Base-by-base conservation (phyloP, 2,797 vertebrate species). In the Gephyroberyx darwinii region DNA sequence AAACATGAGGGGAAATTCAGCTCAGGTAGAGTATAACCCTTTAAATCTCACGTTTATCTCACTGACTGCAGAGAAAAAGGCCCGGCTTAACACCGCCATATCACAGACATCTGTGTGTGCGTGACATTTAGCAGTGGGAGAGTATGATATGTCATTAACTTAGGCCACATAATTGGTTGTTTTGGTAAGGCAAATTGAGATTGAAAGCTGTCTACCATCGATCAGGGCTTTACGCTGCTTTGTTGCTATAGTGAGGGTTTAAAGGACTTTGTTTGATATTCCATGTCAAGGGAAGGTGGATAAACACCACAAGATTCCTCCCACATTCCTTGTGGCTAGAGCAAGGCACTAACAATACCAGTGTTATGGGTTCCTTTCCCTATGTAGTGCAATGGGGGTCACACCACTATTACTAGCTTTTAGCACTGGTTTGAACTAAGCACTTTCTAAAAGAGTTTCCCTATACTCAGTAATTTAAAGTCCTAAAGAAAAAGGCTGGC, bases 131-230 rank as follows among this genome's bases (percentile, higher is more conserved):
- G 63, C 58, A 51, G 12, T 57, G 0, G 8, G 75, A 77, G 63
- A 69, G 79, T 0, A 14, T 48, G 22, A 54, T 60, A 60, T 72
- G 77, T 72, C 76, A 69, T 86, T 75, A 82, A 72, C 26, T 62
- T 14, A 3, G 54, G 48, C 60, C 56, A 57, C 68, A 65, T 77
- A 73, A 82, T 77, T 66, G 78, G 69, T 75, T 79, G 31, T 58
- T 55, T 67, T 43, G 62, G 50, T 66, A 26, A 75, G 80, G 69
- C 19, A 66, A 68, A 86, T 84, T 81, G 70, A 83, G 83, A 71
- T 70, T 78, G 79, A 66, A 67, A 74, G 55, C 74, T 30, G 30
- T 64, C 65, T 37, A 54, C 47, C 59, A 63, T 82, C 62, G 30
- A 61, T 63, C 67, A 39, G 48, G 59, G 33, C 12, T 57, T 74